These are phyloP conservation scores for Geopemphigus sp. DNA, from an alignment of 1,140 invertebrate genomes.

Conservation along the genomic window DNA sequence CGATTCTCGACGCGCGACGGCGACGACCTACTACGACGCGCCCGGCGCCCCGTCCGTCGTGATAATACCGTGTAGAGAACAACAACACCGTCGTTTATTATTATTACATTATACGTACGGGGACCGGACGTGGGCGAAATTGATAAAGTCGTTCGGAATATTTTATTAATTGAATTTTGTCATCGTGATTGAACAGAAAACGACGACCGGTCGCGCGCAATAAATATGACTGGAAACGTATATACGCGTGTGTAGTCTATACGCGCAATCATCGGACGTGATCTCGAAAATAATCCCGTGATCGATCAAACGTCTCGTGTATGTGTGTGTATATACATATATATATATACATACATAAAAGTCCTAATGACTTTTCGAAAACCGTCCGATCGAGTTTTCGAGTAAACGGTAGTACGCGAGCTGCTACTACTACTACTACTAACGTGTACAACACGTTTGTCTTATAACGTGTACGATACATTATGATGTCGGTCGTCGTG, in stretches of 20 bases:
- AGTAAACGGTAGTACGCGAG: too few species aligned
- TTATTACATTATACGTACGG: too few species aligned
- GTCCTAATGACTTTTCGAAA: conserved; percentile 4
- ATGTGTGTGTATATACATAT: too few species aligned
- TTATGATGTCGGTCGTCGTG: too few species aligned
- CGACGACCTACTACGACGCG: background rate
- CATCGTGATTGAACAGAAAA: conserved; percentile 37
- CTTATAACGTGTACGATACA: too few species aligned
- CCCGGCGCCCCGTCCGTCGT: too few species aligned
- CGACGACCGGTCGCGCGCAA: background rate
- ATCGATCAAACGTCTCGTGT: conserved; percentile 30
- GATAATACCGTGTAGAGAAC: too few species aligned
- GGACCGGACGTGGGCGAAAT: conserved; percentile 38
- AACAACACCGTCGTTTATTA: too few species aligned
- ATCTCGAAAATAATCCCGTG: conserved; percentile 29
- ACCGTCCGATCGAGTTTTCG: too few species aligned
- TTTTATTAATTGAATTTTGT: conserved; percentile 45
- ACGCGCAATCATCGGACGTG: background rate
- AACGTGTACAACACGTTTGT: too few species aligned
- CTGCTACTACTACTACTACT: too few species aligned
- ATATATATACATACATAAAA: too few species aligned
- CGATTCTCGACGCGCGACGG: background rate
- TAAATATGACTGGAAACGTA: background rate
- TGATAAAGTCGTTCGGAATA: conserved; percentile 42
- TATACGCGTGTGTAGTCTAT: conserved; percentile 20